Evolutionary conservation across 2,113 vertebrate species (phyloP), one percentile per base, ranked within the genome.

Genomic region (Hipposideros armiger): DNA sequence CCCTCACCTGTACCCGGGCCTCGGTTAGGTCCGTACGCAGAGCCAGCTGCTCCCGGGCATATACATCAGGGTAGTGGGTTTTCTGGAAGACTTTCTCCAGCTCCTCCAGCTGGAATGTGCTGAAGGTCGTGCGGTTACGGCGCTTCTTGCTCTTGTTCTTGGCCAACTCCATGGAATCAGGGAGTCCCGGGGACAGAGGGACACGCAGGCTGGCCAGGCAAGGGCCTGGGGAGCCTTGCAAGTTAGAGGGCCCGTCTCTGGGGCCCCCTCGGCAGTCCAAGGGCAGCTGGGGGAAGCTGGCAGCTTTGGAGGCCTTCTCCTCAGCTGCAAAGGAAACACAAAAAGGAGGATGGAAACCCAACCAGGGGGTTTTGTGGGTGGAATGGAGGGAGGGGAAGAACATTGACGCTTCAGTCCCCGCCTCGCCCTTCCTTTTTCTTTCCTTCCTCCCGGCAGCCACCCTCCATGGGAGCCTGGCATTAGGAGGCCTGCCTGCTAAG

Each of bases 51-150:
- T 99, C 99, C 0, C 99, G 98, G 36, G 99, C 99, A 0, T 99
- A 99, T 10, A 99, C 99, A 0, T 99, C 99, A 0, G 99, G 99
- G 72, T 99, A 99, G 93, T 99, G 99, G 0, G 99, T 99, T 98
- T 99, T 99, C 98, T 99, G 99, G 97, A 99, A 99, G 45, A 99
- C 99, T 76, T 99, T 99, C 98, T 99, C 99, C 97, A 99, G 98
- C 97, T 99, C 99, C 97, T 99, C 99, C 97, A 99, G 99, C 98
- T 99, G 99, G 98, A 99, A 99, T 0, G 99, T 99, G 98, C 99
- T 99, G 98, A 99, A 99, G 5, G 99, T 99, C 0, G 99, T 99
- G 70, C 99, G 99, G 92, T 99, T 99, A 80, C 99, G 98, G 5
- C 99, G 89, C 98, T 99, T 99, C 98, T 99, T 99, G 99, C 98